Evolutionary conservation across 2,888 invertebrate genomes (phyloP), one percentile per base, ranked within the genome.

Genomic region (Cheilosia pagana): DNA sequence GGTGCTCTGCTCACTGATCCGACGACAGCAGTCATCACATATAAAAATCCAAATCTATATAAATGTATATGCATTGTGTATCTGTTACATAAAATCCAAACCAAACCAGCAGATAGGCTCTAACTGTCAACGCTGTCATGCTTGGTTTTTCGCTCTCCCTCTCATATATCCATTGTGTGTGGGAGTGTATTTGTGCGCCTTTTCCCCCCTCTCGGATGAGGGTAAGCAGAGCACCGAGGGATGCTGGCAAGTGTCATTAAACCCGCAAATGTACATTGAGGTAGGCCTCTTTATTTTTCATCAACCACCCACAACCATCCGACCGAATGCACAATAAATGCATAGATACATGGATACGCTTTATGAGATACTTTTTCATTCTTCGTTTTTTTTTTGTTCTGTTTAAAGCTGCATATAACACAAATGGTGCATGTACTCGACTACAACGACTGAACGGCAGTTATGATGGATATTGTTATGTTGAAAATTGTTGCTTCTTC

Each of bases 201-300:
- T 62, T 43, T 4, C n/a, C 16, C 16, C n/a, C 55, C 62, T n/a
- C 45, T 59, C 28, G 45, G 53, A 63, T 63, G 28, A 67, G 57
- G 55, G 77, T 48, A 39, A 43, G 39, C 19, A 63, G n/a, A n/a
- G n/a, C n/a, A n/a, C n/a, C 52, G 39, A 65, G 57, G 59, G 67
- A 48, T 67, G 79, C 53, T 71, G 57, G 85, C 75, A 85, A 85
- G 85, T 85, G 85, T 85, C 85, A 85, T 85, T 85, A 85, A 85
- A 85, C 85, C 81, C 85, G 85, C 43, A 85, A 81, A 81, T 79
- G 70, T 62, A 71, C 75, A 76, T 81, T 85, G 85, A 76, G 81
- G 71, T 81, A 81, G 76, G 85, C 85, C 67, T 76, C 50, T 81
- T 81, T 52, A 63, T 55, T 57, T 65, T 63, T 41, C 19, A 16